Percentiles rank a stretch among this genome's conserved stretches.
Conservation (phyloP, 2,113 vertebrate genomes). For the Circaetus gallicus region DNA sequence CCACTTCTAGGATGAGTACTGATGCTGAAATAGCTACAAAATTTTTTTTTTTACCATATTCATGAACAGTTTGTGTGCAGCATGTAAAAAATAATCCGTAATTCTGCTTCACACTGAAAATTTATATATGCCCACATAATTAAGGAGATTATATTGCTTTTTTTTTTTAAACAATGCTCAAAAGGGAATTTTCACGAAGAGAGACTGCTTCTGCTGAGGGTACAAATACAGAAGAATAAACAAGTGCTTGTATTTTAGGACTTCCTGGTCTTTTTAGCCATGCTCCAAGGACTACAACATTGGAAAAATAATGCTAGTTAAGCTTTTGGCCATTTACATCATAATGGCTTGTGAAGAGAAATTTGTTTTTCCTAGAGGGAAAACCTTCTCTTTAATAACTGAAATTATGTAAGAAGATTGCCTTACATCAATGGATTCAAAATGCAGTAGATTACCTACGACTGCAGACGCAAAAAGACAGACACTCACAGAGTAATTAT, state of each 20-base stretch:
- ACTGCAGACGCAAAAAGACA: background rate
- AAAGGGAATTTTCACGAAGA: background rate
- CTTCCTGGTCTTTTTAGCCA: background rate
- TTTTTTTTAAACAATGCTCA: background rate
- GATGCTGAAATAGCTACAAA: background rate
- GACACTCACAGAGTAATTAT: background rate
- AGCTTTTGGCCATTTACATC: background rate
- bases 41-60: background rate
- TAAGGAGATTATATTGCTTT: background rate
- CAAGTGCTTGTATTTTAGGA: background rate
- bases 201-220: background rate
- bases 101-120: background rate
- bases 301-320: background rate
- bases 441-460: background rate
- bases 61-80: background rate
- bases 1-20: background rate
- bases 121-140: background rate
- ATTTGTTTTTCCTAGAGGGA: background rate
- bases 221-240: background rate
- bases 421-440: background rate
- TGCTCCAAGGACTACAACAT: background rate
- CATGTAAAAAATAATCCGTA: background rate
- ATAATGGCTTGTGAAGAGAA: background rate
- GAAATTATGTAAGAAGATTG: background rate
- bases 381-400: background rate